Conservation (phyloP, 2,797 vertebrate genomes). For the Pangasius krempfi region DNA sequence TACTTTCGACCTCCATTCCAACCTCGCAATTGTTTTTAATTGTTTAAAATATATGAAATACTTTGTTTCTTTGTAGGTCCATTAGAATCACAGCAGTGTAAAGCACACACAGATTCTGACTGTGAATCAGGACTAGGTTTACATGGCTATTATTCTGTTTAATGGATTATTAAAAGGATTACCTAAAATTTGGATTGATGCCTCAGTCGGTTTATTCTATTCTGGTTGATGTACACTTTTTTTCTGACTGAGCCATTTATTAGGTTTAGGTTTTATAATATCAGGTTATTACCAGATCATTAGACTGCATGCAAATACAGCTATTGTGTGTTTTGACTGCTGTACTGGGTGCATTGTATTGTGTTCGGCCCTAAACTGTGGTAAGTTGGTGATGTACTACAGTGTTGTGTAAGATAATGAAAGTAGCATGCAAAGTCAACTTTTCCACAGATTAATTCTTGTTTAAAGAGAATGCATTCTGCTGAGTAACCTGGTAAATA, state of each 20-base stretch:
- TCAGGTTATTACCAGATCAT: neutral
- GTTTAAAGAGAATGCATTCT: neutral
- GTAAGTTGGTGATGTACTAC: neutral
- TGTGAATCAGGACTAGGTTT: neutral
- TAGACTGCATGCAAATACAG: neutral
- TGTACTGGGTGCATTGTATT: neutral
- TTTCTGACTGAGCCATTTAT: neutral
- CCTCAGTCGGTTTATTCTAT: neutral
- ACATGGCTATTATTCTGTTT: neutral
- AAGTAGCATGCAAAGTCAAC: neutral
- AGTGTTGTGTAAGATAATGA: neutral
- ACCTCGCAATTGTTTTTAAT: neutral
- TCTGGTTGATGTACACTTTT: neutral
- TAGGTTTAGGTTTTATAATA: too few species aligned
- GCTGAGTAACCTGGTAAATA: neutral
- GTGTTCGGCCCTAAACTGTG: neutral
- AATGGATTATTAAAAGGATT: constrained; percentile 20
- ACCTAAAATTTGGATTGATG: neutral
- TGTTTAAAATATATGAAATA: neutral
- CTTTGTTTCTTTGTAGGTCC: neutral
- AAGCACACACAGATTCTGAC: neutral
- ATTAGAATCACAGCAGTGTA: neutral
- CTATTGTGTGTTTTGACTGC: neutral
- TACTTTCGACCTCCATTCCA: neutral
- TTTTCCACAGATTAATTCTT: neutral